phyloP scores from a whole-genome alignment of 2,888 invertebrate genomes.

The Dexiosoma caninum region DNA sequence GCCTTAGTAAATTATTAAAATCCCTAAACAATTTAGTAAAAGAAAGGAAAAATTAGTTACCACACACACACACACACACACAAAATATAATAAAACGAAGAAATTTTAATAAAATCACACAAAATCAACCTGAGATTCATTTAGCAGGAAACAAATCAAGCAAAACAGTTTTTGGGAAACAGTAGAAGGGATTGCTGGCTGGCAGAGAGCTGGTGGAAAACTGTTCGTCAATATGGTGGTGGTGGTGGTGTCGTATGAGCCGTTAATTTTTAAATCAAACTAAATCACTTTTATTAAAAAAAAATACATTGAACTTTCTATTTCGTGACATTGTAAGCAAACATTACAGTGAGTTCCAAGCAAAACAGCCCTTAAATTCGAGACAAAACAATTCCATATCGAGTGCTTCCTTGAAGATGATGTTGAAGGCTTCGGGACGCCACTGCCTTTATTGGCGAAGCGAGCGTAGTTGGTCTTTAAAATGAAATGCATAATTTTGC shows the following conservation, averaged over 20 bases:
- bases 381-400: too few relatives aligned
- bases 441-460: too few relatives aligned
- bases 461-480: too few relatives aligned
- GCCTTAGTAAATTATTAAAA: slow-evolving; percentile 66
- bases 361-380: too few relatives aligned
- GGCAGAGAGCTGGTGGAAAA: slow-evolving; percentile 21
- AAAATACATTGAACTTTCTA: neutral
- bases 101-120: slow-evolving; percentile 63
- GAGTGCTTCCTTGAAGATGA: too few relatives aligned
- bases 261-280: neutral
- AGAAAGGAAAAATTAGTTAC: neutral
- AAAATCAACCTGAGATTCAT: slow-evolving; percentile 61
- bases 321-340: too few relatives aligned
- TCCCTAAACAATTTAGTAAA: slow-evolving; percentile 43
- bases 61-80: too few relatives aligned
- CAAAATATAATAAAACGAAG: neutral
- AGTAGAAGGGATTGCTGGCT: neutral
- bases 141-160: slow-evolving; percentile 43
- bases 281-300: neutral
- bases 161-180: slow-evolving; percentile 6
- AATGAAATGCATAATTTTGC: too few relatives aligned
- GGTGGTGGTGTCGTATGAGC: slow-evolving; percentile 4
- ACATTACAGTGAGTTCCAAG: too few relatives aligned
- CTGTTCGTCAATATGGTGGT: slow-evolving; percentile 6
- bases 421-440: too few relatives aligned